A percentile compares a stretch with the other conserved stretches of the same genome.
Conservation (phyloP, 2,113 vertebrate species). For the Ictidomys tridecemlineatus region DNA sequence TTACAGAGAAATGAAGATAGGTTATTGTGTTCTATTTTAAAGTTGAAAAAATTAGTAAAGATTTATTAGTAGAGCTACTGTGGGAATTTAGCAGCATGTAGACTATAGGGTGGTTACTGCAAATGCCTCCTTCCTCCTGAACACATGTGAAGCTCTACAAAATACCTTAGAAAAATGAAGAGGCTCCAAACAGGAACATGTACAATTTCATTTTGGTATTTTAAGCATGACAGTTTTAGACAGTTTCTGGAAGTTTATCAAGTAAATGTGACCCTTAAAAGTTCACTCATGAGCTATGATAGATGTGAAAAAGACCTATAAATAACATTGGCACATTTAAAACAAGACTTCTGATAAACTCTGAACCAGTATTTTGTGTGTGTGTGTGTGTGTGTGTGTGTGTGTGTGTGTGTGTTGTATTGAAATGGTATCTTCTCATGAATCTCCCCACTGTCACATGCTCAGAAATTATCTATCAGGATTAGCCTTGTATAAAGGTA, state of each 20-base stretch:
- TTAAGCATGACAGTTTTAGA: slow-evolving; percentile 37
- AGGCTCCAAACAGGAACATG: not conserved
- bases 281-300: slow-evolving; percentile 3
- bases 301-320: not conserved
- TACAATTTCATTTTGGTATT: slow-evolving; percentile 3
- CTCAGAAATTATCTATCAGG: not conserved
- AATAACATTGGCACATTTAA: slow-evolving; percentile 38
- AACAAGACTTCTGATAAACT: slow-evolving; percentile 18
- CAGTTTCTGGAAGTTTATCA: slow-evolving; percentile 49
- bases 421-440: not conserved
- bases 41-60: not conserved
- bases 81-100: not conserved
- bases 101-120: not conserved
- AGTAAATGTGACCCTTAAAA: slow-evolving; percentile 31
- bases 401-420: not conserved
- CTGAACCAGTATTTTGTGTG: not conserved
- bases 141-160: not conserved
- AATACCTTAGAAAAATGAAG: not conserved
- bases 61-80: not conserved
- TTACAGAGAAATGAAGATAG: not conserved
- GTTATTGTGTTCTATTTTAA: not conserved
- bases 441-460: not conserved
- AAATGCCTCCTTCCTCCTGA: not conserved
- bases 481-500: not conserved
- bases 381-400: too few species aligned